phyloP scores from a whole-genome alignment of 2,888 invertebrate genomes.

The Oscheius myriophilus region DNA sequence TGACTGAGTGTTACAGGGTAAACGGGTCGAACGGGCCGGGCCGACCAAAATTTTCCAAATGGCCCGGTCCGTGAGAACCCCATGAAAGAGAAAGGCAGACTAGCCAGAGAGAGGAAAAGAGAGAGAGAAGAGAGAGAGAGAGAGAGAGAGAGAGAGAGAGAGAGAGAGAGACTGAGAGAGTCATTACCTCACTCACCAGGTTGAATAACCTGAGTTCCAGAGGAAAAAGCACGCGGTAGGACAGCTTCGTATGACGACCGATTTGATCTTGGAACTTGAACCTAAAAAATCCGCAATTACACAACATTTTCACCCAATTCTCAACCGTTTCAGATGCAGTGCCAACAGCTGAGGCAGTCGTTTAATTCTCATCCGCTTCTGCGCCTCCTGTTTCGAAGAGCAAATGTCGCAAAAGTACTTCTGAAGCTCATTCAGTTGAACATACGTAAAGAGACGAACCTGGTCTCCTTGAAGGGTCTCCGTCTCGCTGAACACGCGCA shows the following conservation, averaged over 20 bases:
- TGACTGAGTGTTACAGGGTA: no score
- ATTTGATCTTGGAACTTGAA: conserved; percentile 87
- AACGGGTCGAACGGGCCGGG: no score
- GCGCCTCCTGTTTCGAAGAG: conserved; percentile 62
- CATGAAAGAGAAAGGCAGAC: no score
- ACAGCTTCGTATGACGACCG: conserved; percentile 97
- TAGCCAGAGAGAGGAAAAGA: no score
- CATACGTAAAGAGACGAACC: conserved; percentile 56
- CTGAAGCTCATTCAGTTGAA: conserved; percentile 25
- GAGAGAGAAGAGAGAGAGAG: no score
- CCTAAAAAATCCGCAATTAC: no score
- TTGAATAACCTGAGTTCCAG: conserved; percentile 95
- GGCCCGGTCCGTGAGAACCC: no score
- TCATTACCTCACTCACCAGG: conserved; percentile 80
- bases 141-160: no score
- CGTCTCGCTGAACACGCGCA: conserved; percentile 85
- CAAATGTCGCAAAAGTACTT: conserved; percentile 57
- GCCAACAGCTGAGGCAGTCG: conserved; percentile 97
- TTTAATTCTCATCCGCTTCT: conserved; percentile 87
- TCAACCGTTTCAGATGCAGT: conserved; percentile 93
- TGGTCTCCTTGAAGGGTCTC: conserved; percentile 98
- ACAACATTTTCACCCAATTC: no score
- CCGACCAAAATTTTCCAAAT: no score
- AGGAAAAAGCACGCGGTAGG: conserved; percentile 98
- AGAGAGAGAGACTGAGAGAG: no score